Percentiles rank a stretch among this genome's conserved stretches.
Conservation (phyloP, 2,888 invertebrate species). For the Caenorhabditis sp. region DNA sequence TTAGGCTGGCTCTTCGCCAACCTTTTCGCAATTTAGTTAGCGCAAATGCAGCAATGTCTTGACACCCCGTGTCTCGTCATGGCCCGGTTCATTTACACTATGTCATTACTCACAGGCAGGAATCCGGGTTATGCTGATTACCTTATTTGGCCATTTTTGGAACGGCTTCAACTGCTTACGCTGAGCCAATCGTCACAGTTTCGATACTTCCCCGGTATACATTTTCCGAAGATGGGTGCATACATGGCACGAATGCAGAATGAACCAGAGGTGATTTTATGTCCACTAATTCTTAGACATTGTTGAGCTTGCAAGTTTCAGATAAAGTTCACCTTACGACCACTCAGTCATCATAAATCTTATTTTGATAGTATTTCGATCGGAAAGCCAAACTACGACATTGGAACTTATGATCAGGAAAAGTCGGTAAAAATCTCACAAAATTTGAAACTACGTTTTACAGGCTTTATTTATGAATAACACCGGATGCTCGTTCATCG, state of each 20-base stretch:
- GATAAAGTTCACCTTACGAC: constrained; percentile 68
- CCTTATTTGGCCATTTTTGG: constrained; percentile 72
- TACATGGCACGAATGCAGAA: constrained; percentile 73
- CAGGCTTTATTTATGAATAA: background rate
- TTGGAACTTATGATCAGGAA: constrained; percentile 58
- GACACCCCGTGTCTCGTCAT: no score
- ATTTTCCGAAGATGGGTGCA: constrained; percentile 71
- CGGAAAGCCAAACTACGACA: constrained; percentile 71
- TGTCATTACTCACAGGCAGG: constrained; percentile 46
- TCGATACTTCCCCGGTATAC: constrained; percentile 67
- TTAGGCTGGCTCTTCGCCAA: no score
- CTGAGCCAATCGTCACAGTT: constrained; percentile 59
- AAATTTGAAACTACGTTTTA: background rate
- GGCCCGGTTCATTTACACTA: background rate
- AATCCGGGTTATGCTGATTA: constrained; percentile 70
- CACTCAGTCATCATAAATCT: constrained; percentile 69
- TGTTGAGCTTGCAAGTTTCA: constrained; percentile 15
- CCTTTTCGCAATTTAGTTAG: no score
- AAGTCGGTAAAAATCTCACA: background rate
- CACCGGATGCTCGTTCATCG: constrained; percentile 41
- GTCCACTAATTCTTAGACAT: background rate
- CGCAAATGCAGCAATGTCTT: no score
- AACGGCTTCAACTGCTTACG: constrained; percentile 69
- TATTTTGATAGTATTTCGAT: constrained; percentile 68
- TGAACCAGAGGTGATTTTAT: constrained; percentile 71